Percentiles rank a stretch among this genome's conserved stretches.
phyloP scores from a whole-genome alignment of 1,140 invertebrate species.

The Heliothis virescens region DNA sequence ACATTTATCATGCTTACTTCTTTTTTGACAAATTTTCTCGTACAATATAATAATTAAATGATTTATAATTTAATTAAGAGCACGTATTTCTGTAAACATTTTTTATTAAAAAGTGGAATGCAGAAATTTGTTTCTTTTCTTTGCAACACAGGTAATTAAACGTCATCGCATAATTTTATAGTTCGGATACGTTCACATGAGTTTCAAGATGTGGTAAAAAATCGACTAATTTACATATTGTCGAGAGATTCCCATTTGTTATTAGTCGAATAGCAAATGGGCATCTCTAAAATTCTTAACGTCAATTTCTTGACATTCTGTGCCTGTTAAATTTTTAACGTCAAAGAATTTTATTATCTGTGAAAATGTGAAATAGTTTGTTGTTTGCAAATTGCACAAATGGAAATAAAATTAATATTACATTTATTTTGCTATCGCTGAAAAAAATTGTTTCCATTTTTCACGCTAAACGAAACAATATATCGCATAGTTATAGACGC shows the following conservation, averaged over 20 bases:
- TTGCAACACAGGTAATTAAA: constrained; percentile 3
- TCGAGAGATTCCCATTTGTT: too few relatives aligned
- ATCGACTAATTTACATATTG: background rate
- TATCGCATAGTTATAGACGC: background rate
- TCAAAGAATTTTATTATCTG: constrained; percentile 4
- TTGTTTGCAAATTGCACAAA: constrained; percentile 36
- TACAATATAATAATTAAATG: too few relatives aligned
- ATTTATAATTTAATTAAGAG: too few relatives aligned
- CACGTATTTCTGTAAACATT: too few relatives aligned
- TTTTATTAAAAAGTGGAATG: too few relatives aligned
- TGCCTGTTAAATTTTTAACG: background rate
- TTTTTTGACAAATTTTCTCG: background rate
- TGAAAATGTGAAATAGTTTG: constrained; percentile 4
- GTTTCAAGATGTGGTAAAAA: background rate
- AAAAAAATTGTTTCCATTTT: constrained; percentile 3
- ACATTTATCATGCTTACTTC: background rate
- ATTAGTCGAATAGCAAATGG: too few relatives aligned
- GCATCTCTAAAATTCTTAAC: background rate
- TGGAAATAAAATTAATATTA: constrained; percentile 28
- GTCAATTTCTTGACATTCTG: too few relatives aligned
- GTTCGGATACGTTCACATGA: background rate
- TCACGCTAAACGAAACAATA: background rate
- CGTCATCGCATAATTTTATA: background rate
- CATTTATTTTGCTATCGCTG: background rate
- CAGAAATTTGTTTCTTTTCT: too few relatives aligned